Evolutionary conservation across 2,797 vertebrate genomes (phyloP).

Genomic region (Sebastes cheni): DNA sequence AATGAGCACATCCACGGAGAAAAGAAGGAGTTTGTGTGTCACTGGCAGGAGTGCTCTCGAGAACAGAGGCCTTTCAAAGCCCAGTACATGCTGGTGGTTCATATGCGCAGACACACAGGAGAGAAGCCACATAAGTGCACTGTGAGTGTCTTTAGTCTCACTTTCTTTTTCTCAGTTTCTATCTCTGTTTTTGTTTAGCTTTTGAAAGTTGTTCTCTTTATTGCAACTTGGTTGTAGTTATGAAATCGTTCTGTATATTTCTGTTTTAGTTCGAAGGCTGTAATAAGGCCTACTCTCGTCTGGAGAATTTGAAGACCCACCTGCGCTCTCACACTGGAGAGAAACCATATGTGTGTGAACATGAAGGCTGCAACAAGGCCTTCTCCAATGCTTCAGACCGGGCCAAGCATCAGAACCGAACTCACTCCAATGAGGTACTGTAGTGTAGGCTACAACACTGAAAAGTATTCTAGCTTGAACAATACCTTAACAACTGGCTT

Average conservation of each 20-base stretch:
- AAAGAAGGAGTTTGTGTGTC: constrained; percentile 99
- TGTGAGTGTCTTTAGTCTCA: constrained; percentile 79
- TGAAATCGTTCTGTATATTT: constrained; percentile 1
- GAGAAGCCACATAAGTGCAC: constrained; percentile 99
- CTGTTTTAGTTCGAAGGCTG: constrained; percentile 94
- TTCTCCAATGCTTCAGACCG: constrained; percentile 98
- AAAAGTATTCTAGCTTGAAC: neutral
- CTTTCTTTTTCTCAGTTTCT: neutral
- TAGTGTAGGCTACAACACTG: neutral
- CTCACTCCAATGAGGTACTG: constrained; percentile 90
- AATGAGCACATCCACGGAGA: constrained; percentile 99
- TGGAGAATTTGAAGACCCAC: constrained; percentile 98
- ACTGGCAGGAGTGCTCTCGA: constrained; percentile 94
- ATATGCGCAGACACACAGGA: constrained; percentile 97
- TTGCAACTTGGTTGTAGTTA: neutral
- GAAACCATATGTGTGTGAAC: constrained; percentile 98
- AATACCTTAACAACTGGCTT: neutral
- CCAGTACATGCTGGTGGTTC: constrained; percentile 99
- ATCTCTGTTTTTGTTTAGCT: neutral
- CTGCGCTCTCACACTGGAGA: constrained; percentile 97
- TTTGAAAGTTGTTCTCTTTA: constrained; percentile 50
- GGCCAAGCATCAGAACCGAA: constrained; percentile 98
- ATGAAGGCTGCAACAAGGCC: constrained; percentile 97
- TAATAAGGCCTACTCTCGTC: constrained; percentile 96
- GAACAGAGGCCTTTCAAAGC: constrained; percentile 98